Evolutionary conservation across 2,888 invertebrate species (phyloP), one percentile per base, ranked within the genome.

Genomic region (Leptopilina myrica): DNA sequence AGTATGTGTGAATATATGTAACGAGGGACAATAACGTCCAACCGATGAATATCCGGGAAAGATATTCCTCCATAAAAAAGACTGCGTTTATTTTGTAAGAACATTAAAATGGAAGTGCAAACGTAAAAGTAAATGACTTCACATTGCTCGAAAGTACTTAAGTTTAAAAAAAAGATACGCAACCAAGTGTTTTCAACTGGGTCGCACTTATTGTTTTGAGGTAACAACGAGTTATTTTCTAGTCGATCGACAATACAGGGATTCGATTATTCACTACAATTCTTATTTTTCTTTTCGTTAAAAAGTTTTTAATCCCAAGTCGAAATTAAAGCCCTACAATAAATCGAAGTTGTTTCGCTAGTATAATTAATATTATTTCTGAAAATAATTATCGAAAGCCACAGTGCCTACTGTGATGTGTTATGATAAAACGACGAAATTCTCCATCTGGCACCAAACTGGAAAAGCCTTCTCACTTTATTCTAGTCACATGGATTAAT

Each of bases 401-500:
- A 20, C 20, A 20, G 20, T 20, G 0, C 1, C 20, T 20, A 20
- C 20, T 20, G 20, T 20, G 20, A 20, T 20, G 20, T 20, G 1
- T 20, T 20, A 20, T 20, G 20, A 20, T 20, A 20, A 20, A 20
- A 20, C 20, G 1, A 81, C 83, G 81, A 83, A 84, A 84, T 82
- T 83, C 80, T 67, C 78, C 65, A 76, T 78, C 79, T 78, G 79
- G 75, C 73, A 80, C 76, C 43, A 82, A 56, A 43, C 43, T 73
- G 76, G 77, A 77, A 80, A 80, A 79, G 77, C 80, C 78, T 80
- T 78, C 67, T 76, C 79, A 79, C 84, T 84, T 84, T 84, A 89
- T 88, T 89, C 89, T 79, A 83, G 85, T 87, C 88, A 89, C 88
- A 88, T 85, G 86, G 86, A 79, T 82, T 84, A 87, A 89, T 89